Conservation (phyloP, 2,888 invertebrate genomes). For the Sinhomidia bicolor region DNA sequence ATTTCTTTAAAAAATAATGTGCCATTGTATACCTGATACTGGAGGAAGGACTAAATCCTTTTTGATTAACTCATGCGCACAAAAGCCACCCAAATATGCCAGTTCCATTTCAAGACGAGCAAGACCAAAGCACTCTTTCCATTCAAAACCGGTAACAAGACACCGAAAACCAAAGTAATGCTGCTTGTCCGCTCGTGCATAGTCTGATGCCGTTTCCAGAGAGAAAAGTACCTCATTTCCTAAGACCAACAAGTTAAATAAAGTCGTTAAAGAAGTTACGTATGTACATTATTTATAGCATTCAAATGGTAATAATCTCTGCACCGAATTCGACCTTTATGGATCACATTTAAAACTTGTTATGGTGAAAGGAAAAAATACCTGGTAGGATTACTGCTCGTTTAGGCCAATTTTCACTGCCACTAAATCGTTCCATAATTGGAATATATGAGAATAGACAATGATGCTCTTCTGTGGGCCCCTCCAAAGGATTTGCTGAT, state of each 20-base stretch:
- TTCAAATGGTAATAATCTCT: neutral
- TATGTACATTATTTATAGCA: too few species aligned
- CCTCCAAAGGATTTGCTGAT: constrained; percentile 3
- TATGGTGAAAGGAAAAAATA: constrained; percentile 78
- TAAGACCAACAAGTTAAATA: too few species aligned
- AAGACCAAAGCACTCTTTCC: constrained; percentile 84
- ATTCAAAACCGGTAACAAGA: constrained; percentile 89
- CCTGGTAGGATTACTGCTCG: constrained; percentile 91
- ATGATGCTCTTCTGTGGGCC: constrained; percentile 63
- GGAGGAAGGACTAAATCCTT: constrained; percentile 88
- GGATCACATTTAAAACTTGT: neutral
- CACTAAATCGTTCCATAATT: constrained; percentile 86
- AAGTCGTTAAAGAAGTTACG: too few species aligned
- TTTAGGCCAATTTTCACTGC: constrained; percentile 92
- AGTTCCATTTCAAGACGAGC: constrained; percentile 94
- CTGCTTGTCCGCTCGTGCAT: constrained; percentile 93
- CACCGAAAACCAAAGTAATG: constrained; percentile 92
- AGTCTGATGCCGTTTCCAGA: constrained; percentile 97
- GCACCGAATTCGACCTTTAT: neutral
- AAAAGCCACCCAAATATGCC: constrained; percentile 94
- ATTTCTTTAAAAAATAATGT: too few species aligned
- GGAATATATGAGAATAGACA: constrained; percentile 84
- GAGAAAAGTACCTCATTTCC: constrained; percentile 98
- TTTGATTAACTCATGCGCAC: constrained; percentile 93
- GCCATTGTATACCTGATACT: constrained; percentile 83